These are phyloP conservation scores for Pao palembangensis DNA, from an alignment of 2,113 vertebrate genomes.

Conservation along the genomic window DNA sequence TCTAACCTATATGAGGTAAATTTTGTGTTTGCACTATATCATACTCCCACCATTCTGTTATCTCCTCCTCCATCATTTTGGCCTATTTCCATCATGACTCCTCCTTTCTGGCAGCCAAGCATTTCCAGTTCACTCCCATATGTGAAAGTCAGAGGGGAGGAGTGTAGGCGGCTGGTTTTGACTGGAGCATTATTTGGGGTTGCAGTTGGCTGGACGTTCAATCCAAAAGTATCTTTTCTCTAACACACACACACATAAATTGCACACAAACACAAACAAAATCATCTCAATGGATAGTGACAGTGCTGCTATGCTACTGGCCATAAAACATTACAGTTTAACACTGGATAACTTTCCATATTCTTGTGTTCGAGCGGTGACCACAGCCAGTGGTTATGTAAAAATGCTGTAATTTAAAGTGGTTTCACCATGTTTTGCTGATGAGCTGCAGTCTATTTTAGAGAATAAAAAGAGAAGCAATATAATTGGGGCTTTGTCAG, in stretches of 20 bases:
- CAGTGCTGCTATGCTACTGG: slow-evolving; percentile 60
- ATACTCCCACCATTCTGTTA: slow-evolving; percentile 35
- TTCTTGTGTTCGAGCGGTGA: slow-evolving; percentile 61
- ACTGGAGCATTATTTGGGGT: slow-evolving; percentile 62
- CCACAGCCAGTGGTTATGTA: slow-evolving; percentile 66
- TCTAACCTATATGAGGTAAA: slow-evolving; percentile 37
- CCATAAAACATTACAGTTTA: slow-evolving; percentile 67
- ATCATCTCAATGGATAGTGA: slow-evolving; percentile 67
- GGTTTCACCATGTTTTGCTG: slow-evolving; percentile 68
- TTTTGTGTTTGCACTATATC: slow-evolving; percentile 21
- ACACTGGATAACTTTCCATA: slow-evolving; percentile 70
- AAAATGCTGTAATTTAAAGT: slow-evolving; percentile 68
- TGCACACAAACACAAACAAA: slow-evolving; percentile 25
- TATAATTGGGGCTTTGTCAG: slow-evolving; percentile 72
- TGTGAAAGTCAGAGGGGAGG: slow-evolving; percentile 67
- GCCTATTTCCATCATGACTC: slow-evolving; percentile 69
- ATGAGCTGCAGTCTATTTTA: slow-evolving; percentile 70
- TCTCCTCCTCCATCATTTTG: slow-evolving; percentile 66
- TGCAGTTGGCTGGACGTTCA: slow-evolving; percentile 60
- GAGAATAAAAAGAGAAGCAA: slow-evolving; percentile 66
- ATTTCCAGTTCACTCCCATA: slow-evolving; percentile 68
- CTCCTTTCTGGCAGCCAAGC: slow-evolving; percentile 61
- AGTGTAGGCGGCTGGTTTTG: slow-evolving; percentile 59
- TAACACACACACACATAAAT: slow-evolving; percentile 1
- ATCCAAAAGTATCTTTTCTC: slow-evolving; percentile 30